Evolutionary conservation across 2,797 vertebrate genomes (phyloP).

Genomic region (Oreochromis grahami): DNA sequence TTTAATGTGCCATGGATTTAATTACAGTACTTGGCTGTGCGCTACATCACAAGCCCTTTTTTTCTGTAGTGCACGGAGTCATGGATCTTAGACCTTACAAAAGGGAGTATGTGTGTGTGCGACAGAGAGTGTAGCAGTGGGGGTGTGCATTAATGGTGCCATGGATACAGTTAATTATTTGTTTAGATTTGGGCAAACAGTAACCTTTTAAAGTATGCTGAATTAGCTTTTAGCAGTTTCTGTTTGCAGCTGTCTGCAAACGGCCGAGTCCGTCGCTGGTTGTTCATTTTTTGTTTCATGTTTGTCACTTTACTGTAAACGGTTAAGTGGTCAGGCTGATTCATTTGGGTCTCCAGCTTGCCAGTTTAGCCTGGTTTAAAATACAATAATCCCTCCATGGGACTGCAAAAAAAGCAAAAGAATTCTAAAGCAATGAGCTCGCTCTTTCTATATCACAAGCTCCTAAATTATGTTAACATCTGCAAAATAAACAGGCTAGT

Average conservation of each 20-base stretch:
- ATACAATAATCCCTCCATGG: neutral
- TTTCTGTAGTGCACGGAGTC: neutral
- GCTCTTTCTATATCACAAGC: neutral
- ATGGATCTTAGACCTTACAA: neutral
- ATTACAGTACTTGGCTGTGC: neutral
- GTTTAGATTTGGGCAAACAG: neutral
- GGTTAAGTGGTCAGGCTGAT: neutral
- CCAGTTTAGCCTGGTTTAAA: neutral
- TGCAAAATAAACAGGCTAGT: neutral
- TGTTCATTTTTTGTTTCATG: neutral
- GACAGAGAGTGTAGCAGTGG: neutral
- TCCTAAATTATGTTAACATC: neutral
- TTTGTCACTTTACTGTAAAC: neutral
- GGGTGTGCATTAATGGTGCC: neutral
- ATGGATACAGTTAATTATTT: neutral
- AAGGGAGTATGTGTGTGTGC: neutral
- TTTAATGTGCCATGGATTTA: neutral
- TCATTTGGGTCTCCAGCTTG: neutral
- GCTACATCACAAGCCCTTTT: neutral
- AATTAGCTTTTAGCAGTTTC: neutral
- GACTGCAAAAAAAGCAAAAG: neutral
- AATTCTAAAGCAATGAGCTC: neutral
- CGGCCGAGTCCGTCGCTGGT: neutral
- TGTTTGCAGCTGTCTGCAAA: neutral
- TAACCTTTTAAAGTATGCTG: neutral